Evolutionary conservation across 2,797 vertebrate species (phyloP), one percentile per base, ranked within the genome.

Genomic region (Sebastolobus altivelis): DNA sequence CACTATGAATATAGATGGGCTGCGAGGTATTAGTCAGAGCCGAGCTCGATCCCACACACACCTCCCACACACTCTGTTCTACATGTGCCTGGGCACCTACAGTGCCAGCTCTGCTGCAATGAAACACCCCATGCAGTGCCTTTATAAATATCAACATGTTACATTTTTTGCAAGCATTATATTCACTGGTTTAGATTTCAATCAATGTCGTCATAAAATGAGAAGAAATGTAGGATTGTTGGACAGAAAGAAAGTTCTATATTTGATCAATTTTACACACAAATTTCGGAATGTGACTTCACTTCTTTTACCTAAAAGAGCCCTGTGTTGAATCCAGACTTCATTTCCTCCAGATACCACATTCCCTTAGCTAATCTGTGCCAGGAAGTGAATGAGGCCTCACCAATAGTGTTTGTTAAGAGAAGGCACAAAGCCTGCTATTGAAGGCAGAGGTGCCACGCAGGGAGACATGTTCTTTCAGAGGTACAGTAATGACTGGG

Each of bases 1-100:
- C 86, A 84, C 91, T 89, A 72, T 93, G 93, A 94, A 93, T 92
- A 93, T 87, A 91, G 84, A 95, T 93, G 89, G 79, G 85, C 86
- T 89, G 88, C 54, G 72, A 93, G 76, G 91, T 79, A 82, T 93
- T 93, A 94, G 89, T 94, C 91, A 94, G 87, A 89, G 89, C 86
- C 3, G 38, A 71, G 86, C 88, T 86, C 75, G 49, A 85, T 89
- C 93, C 93, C 93, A 94, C 94, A 63, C 77, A 68, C 86, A 85
- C 93, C 92, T 92, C 94, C 94, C 82, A 95, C 94, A 91, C 91
- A 81, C 87, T 81, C 31, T 66, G 82, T 69, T 89, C 88, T 82
- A 65, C 93, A 90, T 90, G 93, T 87, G 92, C 87, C 88, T 49
- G 72, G 65, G 83, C 85, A 88, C 85, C 70, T 46, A 71, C 87